A percentile compares a stretch with the other conserved stretches of the same genome.
Evolutionary conservation across 2,113 vertebrate genomes (phyloP).

Genomic region (Xiphias gladius): DNA sequence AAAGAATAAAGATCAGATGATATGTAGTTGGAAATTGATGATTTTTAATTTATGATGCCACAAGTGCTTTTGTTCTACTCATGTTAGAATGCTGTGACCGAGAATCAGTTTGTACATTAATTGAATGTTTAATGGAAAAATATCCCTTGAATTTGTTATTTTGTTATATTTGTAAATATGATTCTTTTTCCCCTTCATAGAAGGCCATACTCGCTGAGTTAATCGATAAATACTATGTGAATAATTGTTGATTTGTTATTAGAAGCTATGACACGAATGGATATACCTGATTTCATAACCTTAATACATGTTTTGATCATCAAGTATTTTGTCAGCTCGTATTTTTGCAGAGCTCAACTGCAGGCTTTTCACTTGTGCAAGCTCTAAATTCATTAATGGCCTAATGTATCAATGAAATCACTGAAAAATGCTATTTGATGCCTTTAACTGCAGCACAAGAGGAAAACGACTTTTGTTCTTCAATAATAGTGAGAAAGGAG

Average conservation of each 20-base stretch:
- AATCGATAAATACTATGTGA: conserved; percentile 39
- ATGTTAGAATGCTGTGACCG: conserved; percentile 81
- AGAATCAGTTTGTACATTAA: conserved; percentile 79
- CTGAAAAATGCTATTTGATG: conserved; percentile 22
- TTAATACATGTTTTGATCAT: conserved; percentile 7
- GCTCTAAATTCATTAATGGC: conserved; percentile 30
- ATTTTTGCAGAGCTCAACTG: conserved; percentile 29
- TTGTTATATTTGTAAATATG: conserved; percentile 78
- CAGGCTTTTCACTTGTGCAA: conserved; percentile 13
- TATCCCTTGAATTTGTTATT: conserved; percentile 67
- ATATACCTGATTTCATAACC: conserved; percentile 22
- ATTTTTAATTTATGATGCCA: conserved; percentile 82
- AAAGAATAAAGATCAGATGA: conserved; percentile 57
- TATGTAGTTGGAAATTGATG: conserved; percentile 63
- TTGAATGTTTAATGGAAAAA: conserved; percentile 73
- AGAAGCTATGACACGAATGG: conserved; percentile 31
- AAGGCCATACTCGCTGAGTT: conserved; percentile 33
- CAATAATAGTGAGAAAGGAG: conserved; percentile 11
- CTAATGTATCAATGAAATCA: neutral
- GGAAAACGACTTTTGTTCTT: conserved; percentile 19
- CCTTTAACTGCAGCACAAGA: conserved; percentile 44
- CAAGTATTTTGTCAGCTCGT: neutral
- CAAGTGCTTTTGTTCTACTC: conserved; percentile 73
- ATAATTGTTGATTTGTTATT: conserved; percentile 25
- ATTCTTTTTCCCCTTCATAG: conserved; percentile 41